Conservation (phyloP, 2,113 vertebrate species). For the Electrona antarctica region DNA sequence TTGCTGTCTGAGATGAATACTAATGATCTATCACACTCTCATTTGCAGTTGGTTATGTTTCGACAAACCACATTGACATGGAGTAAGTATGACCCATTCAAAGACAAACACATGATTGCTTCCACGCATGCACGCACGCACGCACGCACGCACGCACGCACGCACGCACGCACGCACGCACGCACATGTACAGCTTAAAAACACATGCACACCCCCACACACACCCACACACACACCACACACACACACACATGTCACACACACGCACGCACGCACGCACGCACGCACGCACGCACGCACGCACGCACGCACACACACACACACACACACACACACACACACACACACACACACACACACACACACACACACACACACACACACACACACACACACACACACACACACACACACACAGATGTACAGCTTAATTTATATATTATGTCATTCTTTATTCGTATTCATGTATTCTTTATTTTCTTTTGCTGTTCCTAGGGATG, state of each 20-base stretch:
- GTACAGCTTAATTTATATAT: not conserved
- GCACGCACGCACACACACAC: not conserved
- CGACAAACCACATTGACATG: constrained; percentile 72
- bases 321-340: no score
- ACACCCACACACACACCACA: no score
- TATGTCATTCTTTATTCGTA: not conserved
- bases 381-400: no score
- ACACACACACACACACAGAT: not conserved
- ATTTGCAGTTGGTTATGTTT: constrained; percentile 90
- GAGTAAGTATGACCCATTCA: constrained; percentile 82
- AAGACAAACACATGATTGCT: no score
- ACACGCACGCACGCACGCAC: not conserved
- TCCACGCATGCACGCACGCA: no score
- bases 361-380: no score
- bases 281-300: not conserved
- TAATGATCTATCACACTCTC: constrained; percentile 18
- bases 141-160: no score
- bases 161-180: not conserved
- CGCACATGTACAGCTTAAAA: no score
- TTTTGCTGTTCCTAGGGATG: constrained; percentile 80
- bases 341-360: no score
- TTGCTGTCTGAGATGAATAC: constrained; percentile 4
- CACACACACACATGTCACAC: not conserved
- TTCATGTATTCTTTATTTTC: not conserved
- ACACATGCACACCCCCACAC: no score